A percentile compares a stretch with the other conserved stretches of the same genome.
These are phyloP conservation scores for Sphyrna mokarran DNA, from an alignment of 2,113 vertebrate species.

Conservation along the genomic window DNA sequence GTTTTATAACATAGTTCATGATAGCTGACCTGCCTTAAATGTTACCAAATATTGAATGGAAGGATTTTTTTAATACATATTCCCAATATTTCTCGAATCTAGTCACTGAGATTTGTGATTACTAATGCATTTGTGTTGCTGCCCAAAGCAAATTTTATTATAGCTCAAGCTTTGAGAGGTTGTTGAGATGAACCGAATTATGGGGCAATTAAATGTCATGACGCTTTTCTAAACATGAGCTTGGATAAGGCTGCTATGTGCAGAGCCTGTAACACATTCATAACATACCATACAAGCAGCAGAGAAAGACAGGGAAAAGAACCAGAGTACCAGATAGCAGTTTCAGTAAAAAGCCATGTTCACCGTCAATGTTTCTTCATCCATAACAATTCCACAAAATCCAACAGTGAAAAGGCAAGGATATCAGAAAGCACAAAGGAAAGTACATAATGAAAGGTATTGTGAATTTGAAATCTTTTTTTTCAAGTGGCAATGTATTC, in stretches of 20 bases:
- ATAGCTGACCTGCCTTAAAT: background rate
- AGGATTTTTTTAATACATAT: background rate
- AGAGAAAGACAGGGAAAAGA: constrained; percentile 8
- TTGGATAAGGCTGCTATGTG: constrained; percentile 30
- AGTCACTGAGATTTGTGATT: background rate
- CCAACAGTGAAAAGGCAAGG: constrained; percentile 40
- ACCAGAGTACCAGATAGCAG: fast-evolving
- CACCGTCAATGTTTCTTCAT: constrained; percentile 66
- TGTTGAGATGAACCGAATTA: constrained; percentile 2
- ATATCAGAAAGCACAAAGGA: constrained; percentile 1
- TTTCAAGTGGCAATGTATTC: background rate
- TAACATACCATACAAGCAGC: constrained; percentile 35
- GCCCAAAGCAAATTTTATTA: background rate
- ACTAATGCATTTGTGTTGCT: background rate
- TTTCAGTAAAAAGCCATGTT: constrained; percentile 52
- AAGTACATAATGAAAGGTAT: background rate
- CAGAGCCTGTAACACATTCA: constrained; percentile 16
- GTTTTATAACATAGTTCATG: background rate
- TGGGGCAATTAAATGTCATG: constrained; percentile 30
- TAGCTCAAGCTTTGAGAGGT: background rate
- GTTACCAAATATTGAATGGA: background rate
- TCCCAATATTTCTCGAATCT: background rate
- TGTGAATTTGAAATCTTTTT: background rate
- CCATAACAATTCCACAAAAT: constrained; percentile 55
- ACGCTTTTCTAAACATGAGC: constrained; percentile 30